These are phyloP conservation scores for Mastacembelus armatus DNA, from an alignment of 2,797 vertebrate genomes.

Conservation along the genomic window DNA sequence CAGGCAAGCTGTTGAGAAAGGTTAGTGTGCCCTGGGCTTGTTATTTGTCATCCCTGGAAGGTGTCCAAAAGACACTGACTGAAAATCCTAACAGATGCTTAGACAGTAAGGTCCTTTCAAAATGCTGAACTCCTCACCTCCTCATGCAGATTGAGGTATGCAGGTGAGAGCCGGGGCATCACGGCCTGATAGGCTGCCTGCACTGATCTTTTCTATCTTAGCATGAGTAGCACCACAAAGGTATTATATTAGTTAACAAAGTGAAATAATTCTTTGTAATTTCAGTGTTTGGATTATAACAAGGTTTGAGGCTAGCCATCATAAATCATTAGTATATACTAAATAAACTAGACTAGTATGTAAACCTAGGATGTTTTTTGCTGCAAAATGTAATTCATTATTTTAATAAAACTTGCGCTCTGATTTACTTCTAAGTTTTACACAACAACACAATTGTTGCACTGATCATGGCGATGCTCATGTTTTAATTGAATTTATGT, in stretches of 20 bases:
- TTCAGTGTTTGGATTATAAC: too few relatives aligned
- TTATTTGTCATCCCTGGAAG: slow-evolving; percentile 19
- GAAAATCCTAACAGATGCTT: slow-evolving; percentile 44
- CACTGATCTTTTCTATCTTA: not conserved
- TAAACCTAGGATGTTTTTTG: too few relatives aligned
- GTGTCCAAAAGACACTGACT: slow-evolving; percentile 3
- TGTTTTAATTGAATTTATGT: slow-evolving; percentile 30
- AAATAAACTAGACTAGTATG: too few relatives aligned
- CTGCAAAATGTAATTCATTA: too few relatives aligned
- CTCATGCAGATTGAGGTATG: slow-evolving; percentile 30
- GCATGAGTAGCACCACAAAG: not conserved
- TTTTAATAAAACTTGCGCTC: too few relatives aligned
- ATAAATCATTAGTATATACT: too few relatives aligned
- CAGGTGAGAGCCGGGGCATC: not conserved
- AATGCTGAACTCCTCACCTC: slow-evolving; percentile 37
- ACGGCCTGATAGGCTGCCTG: too few relatives aligned
- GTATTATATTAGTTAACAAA: not conserved
- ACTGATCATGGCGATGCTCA: slow-evolving; percentile 27
- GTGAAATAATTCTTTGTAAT: too few relatives aligned
- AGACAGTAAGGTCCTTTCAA: slow-evolving; percentile 23
- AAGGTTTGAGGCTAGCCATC: too few relatives aligned
- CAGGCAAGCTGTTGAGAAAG: slow-evolving; percentile 8
- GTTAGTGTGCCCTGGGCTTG: not conserved
- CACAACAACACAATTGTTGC: slow-evolving; percentile 26
- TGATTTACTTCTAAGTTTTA: too few relatives aligned